Conservation (phyloP, 1,140 invertebrate species). For the Apolygus lucorum region DNA sequence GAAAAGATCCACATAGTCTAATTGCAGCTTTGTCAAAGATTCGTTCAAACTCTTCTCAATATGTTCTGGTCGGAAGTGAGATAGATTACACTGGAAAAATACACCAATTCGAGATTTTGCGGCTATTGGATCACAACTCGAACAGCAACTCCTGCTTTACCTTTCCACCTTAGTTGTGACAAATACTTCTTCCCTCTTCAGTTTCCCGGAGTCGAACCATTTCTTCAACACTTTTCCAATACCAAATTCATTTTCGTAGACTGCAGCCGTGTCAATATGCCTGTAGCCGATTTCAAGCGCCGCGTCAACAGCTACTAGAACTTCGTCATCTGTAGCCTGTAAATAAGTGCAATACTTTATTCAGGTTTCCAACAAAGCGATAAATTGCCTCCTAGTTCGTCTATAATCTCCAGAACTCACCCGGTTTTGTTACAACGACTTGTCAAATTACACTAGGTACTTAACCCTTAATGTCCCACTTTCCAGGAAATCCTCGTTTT, state of each 20-base stretch:
- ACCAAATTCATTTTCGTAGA: conserved; percentile 52
- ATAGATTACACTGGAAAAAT: conserved; percentile 35
- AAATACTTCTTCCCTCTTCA: conserved; percentile 58
- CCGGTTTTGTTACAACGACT: too few relatives aligned
- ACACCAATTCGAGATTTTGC: too few relatives aligned
- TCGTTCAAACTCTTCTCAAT: conserved; percentile 64
- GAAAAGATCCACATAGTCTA: conserved; percentile 78
- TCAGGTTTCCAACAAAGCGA: too few relatives aligned
- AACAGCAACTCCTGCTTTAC: too few relatives aligned
- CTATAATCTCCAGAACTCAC: too few relatives aligned
- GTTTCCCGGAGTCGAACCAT: conserved; percentile 50
- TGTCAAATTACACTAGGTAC: too few relatives aligned
- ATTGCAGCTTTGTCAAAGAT: conserved; percentile 59
- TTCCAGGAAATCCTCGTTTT: too few relatives aligned
- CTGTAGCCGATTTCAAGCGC: conserved; percentile 57
- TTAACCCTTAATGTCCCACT: too few relatives aligned
- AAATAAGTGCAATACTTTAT: too few relatives aligned
- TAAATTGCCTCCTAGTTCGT: too few relatives aligned
- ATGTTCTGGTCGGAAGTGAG: conserved; percentile 55
- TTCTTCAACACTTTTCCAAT: conserved; percentile 52
- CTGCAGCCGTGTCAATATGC: conserved; percentile 57
- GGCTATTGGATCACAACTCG: too few relatives aligned
- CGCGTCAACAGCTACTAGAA: conserved; percentile 46
- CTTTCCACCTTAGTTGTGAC: conserved; percentile 55
- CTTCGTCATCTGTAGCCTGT: conserved; percentile 35